phyloP scores from a whole-genome alignment of 2,888 invertebrate genomes.

The Agonum fuliginosum region DNA sequence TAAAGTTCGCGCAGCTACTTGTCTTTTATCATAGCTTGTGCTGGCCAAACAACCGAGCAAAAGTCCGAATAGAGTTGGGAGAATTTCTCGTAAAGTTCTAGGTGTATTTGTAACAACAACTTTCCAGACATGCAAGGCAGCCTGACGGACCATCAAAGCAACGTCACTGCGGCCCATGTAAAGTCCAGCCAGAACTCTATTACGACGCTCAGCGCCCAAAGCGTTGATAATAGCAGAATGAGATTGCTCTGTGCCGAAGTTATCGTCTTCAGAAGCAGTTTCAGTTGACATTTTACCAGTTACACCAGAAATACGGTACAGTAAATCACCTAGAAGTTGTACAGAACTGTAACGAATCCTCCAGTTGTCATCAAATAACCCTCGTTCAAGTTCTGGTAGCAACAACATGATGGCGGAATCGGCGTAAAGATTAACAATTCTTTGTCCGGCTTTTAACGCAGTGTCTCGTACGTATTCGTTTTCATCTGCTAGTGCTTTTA shows the following conservation, averaged over 20 bases:
- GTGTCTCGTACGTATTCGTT: constrained; percentile 99
- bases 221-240: constrained; percentile 92
- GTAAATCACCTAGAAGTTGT: constrained; percentile 93
- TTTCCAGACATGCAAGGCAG: constrained; percentile 99
- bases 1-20: constrained; percentile 93
- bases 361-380: constrained; percentile 99
- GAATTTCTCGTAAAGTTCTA: constrained; percentile 94
- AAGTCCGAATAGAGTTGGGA: constrained; percentile 94
- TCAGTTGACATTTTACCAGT: constrained; percentile 99
- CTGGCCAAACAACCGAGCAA: constrained; percentile 96
- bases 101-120: constrained; percentile 99
- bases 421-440: constrained; percentile 97
- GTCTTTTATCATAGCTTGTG: constrained; percentile 96
- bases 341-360: constrained; percentile 92
- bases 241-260: constrained; percentile 98
- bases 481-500: constrained; percentile 98
- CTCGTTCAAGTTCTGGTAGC: constrained; percentile 94
- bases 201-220: constrained; percentile 91
- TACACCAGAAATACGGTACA: constrained; percentile 97
- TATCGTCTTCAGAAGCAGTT: constrained; percentile 98
- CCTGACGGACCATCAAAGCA: constrained; percentile 96
- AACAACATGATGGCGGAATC: constrained; percentile 95
- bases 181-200: constrained; percentile 93
- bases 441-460: constrained; percentile 95
- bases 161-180: constrained; percentile 99